Base-by-base conservation (phyloP, 2,888 invertebrate genomes). In the Nematopogon swammerdamellus region DNA sequence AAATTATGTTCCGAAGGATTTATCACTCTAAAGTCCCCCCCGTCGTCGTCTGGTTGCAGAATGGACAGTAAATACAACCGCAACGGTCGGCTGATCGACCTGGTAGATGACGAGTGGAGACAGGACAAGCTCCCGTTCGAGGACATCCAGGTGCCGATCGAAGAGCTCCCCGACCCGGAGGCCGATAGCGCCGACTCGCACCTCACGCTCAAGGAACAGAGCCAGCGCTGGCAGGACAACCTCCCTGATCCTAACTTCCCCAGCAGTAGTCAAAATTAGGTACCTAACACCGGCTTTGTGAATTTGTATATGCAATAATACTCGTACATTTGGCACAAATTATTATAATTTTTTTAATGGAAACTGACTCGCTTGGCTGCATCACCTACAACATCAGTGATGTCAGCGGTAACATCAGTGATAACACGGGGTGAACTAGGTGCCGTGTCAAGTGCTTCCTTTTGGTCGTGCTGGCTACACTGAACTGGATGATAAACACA, bases 171-270 rank as follows among this genome's bases (percentile, higher is more conserved):
- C 1, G 96, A 97, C 76, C 92, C 92, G 1, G 94, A 94, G 67
- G 92, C 94, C 2, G 96, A 97, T 68, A 91, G 91, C 58, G 94
- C 92, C 18, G 95, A 95, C 73, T 89, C 92, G 3, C 91, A 91
- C 63, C 85, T 95, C 64, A 95, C 95, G 0, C 75, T 96, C 6
- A 90, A 89, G 63, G 95, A 97, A 68, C 92, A 82, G 84, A 90
- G 90, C 70, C 84, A 80, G 75, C 77, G 84, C 57, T 85, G 85
- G 85, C 82, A 81, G 59, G 85, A 85, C 59, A 74, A 84, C 60
- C 82, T 83, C 44, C 77, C 85, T 47, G 79, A 81, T 63, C 71
- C 73, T 16, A 30, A 29, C 36, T 20, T 36, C 18, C 68, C 71
- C 18, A 68, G 65, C 67, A 71, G 64, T 72, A 70, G 70, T 67